Percentiles rank a stretch among this genome's conserved stretches.
phyloP scores from a whole-genome alignment of 2,113 vertebrate species.

The Ictidomys tridecemlineatus region DNA sequence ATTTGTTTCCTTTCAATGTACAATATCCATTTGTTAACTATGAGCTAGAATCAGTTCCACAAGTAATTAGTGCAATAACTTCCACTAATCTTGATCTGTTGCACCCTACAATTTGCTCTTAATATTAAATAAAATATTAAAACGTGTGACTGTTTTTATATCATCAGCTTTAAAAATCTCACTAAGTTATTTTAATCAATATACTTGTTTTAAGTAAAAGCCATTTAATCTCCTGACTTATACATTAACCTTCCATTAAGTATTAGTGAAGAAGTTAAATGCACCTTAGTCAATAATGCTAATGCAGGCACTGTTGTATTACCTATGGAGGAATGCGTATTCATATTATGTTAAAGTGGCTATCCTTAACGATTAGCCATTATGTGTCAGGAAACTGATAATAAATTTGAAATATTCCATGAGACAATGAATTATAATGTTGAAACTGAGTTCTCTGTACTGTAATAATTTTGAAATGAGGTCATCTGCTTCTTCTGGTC shows the following conservation, averaged over 20 bases:
- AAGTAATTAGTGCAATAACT: constrained; percentile 88
- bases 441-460: constrained; percentile 93
- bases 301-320: constrained; percentile 91
- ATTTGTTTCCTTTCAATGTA: constrained; percentile 84
- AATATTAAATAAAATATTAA: constrained; percentile 90
- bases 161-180: constrained; percentile 91
- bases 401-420: constrained; percentile 93
- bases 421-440: constrained; percentile 94
- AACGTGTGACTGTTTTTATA: constrained; percentile 92
- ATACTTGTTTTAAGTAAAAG: constrained; percentile 97
- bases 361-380: constrained; percentile 92
- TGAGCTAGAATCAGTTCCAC: constrained; percentile 84
- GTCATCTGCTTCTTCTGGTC: constrained; percentile 93
- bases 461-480: constrained; percentile 94
- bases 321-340: constrained; percentile 94
- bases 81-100: constrained; percentile 86
- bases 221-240: constrained; percentile 95
- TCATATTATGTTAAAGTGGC: constrained; percentile 96
- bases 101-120: constrained; percentile 86
- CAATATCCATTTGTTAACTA: constrained; percentile 86
- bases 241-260: constrained; percentile 99
- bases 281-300: constrained; percentile 97
- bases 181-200: constrained; percentile 96
- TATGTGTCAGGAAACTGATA: constrained; percentile 92
- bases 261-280: constrained; percentile 96